phyloP scores from a whole-genome alignment of 1,140 invertebrate species.

The Caenorhabditis tropicalis region DNA sequence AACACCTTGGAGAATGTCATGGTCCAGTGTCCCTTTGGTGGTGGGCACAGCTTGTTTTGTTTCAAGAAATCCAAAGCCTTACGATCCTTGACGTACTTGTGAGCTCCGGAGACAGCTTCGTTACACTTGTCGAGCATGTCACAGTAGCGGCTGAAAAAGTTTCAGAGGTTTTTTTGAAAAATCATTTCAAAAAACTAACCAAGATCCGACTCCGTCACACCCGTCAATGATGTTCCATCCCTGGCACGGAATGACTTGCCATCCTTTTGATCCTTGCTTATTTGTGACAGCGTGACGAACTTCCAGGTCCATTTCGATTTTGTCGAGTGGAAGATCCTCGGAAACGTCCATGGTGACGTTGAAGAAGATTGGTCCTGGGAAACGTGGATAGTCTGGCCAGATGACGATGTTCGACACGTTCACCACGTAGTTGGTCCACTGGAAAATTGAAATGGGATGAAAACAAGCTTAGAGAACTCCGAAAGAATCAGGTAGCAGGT shows the following conservation, averaged over 20 bases:
- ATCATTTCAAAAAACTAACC: constrained; percentile 51
- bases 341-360: constrained; percentile 72
- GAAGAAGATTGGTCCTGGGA: constrained; percentile 72
- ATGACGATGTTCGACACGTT: constrained; percentile 72
- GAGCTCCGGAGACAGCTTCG: constrained; percentile 70
- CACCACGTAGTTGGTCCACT: constrained; percentile 72
- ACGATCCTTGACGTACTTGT: constrained; percentile 68
- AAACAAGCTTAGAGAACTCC: too few species aligned
- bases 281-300: constrained; percentile 71
- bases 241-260: constrained; percentile 72
- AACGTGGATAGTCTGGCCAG: constrained; percentile 72
- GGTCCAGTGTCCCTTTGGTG: constrained; percentile 71
- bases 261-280: constrained; percentile 69
- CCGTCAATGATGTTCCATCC: constrained; percentile 72
- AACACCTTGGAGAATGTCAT: constrained; percentile 72
- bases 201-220: constrained; percentile 71
- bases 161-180: background rate
- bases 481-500: too few species aligned
- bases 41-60: constrained; percentile 69
- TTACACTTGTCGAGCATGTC: constrained; percentile 72
- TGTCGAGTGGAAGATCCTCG: constrained; percentile 69
- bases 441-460: background rate
- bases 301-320: constrained; percentile 72
- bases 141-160: constrained; percentile 68
- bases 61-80: constrained; percentile 56